Conservation (phyloP, 2,797 vertebrate genomes). For the Pipistrellus kuhlii region DNA sequence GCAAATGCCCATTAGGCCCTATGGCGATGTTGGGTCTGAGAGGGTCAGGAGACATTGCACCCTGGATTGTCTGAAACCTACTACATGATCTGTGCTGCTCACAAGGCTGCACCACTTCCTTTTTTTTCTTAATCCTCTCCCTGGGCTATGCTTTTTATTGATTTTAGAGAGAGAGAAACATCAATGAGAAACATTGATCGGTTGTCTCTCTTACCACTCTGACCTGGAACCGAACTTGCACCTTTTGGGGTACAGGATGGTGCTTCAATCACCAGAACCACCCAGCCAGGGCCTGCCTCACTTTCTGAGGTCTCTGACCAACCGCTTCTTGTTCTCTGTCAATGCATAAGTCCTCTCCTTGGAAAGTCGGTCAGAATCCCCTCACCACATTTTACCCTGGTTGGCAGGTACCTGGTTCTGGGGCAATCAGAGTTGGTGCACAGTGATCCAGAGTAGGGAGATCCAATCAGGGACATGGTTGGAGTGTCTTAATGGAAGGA, state of each 20-base stretch:
- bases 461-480: neutral
- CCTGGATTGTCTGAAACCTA: neutral
- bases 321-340: neutral
- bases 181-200: neutral
- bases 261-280: neutral
- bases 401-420: neutral
- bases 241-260: neutral
- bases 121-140: too few species aligned
- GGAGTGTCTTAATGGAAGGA: neutral
- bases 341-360: neutral
- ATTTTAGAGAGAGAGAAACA: too few species aligned
- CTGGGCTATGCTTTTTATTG: too few species aligned
- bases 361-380: neutral
- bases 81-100: accelerated
- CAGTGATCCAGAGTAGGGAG: neutral
- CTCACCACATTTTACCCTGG: neutral
- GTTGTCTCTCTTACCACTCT: neutral
- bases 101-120: neutral
- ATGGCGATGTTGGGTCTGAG: neutral
- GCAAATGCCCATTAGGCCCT: neutral
- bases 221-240: neutral
- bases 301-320: neutral
- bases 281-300: neutral
- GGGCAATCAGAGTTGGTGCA: neutral
- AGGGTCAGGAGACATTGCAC: accelerated